Conservation (phyloP, 2,113 vertebrate species). For the Sterna hirundo region DNA sequence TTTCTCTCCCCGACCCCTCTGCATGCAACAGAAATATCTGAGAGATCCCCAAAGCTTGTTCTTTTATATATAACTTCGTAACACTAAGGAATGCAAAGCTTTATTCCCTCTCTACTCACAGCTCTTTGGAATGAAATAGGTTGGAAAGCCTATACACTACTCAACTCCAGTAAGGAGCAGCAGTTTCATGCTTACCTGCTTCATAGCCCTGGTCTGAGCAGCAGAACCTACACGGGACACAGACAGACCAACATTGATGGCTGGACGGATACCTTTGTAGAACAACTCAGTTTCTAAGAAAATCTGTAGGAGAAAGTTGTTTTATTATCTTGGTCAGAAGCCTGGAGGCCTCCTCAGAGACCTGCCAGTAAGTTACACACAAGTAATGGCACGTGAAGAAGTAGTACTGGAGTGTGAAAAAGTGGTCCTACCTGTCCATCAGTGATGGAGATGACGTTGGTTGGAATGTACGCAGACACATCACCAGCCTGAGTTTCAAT, state of each 20-base stretch:
- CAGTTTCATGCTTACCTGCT: conserved; percentile 81
- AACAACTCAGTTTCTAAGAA: conserved; percentile 99
- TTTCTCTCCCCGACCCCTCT: neutral
- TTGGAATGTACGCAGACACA: conserved; percentile 99
- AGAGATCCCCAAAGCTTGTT: neutral
- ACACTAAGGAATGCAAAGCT: neutral
- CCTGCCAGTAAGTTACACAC: rapidly evolving
- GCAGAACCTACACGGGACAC: conserved; percentile 98
- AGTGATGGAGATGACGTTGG: conserved; percentile 98
- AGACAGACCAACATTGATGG: conserved; percentile 98
- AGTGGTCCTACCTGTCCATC: conserved; percentile 87
- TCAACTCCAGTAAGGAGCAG: rapidly evolving
- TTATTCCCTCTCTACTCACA: neutral
- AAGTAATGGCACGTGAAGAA: rapidly evolving
- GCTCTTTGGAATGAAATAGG: neutral
- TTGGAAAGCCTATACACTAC: neutral
- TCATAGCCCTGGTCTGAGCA: conserved; percentile 98
- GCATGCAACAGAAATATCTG: neutral
- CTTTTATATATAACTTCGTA: rapidly evolving
- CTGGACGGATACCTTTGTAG: conserved; percentile 98
- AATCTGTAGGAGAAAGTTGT: conserved; percentile 77
- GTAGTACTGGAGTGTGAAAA: rapidly evolving
- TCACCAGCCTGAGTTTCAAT: conserved; percentile 99
- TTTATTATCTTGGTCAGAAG: neutral
- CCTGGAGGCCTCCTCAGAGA: neutral